phyloP scores from a whole-genome alignment of 1,140 invertebrate genomes.

The Penaeus indicus region DNA sequence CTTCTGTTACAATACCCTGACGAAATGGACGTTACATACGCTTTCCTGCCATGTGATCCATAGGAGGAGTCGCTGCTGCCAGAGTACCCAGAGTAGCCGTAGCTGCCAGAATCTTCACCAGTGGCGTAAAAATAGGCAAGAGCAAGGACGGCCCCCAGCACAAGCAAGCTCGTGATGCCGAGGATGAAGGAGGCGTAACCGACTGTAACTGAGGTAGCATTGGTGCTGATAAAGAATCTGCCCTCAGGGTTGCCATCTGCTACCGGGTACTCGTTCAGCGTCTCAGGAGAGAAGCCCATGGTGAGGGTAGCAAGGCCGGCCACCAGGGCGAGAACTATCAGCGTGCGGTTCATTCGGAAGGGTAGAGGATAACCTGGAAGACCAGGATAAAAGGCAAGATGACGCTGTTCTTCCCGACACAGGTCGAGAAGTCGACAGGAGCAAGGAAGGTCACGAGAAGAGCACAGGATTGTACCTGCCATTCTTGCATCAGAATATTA shows the following conservation, averaged over 20 bases:
- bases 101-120: constrained; percentile 51
- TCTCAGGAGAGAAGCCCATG: constrained; percentile 57
- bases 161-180: constrained; percentile 52
- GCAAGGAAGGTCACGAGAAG: neutral
- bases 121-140: constrained; percentile 56
- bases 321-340: constrained; percentile 63
- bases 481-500: constrained; percentile 31
- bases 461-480: constrained; percentile 38
- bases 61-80: constrained; percentile 42
- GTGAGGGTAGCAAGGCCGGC: constrained; percentile 58
- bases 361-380: constrained; percentile 60
- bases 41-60: constrained; percentile 59
- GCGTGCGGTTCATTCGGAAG: constrained; percentile 64
- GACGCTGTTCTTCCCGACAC: constrained; percentile 37
- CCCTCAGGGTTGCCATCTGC: constrained; percentile 52
- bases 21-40: constrained; percentile 62
- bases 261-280: constrained; percentile 56
- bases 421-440: neutral
- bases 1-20: constrained; percentile 44
- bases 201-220: constrained; percentile 59
- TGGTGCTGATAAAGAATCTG: constrained; percentile 57
- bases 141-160: constrained; percentile 51
- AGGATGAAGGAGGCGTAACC: constrained; percentile 59
- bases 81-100: constrained; percentile 64
- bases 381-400: constrained; percentile 54